Conservation (phyloP, 2,797 vertebrate species). For the Enoplosus armatus region DNA sequence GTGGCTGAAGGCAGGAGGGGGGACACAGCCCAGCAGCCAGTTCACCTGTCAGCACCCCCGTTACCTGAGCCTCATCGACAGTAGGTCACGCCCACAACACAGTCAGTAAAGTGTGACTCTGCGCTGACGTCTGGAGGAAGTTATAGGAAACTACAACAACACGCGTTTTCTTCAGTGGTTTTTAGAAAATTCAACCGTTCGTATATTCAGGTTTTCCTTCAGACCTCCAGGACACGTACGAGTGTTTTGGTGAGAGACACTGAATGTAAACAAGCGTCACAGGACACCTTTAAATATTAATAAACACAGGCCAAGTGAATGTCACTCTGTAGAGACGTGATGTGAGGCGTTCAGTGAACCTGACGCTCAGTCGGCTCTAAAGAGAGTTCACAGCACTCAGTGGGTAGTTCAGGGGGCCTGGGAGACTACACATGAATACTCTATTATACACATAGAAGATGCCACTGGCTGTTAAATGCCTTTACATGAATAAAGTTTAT, state of each 20-base stretch:
- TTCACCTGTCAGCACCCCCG: slow-evolving; percentile 90
- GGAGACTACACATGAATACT: too few species aligned
- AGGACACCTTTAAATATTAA: too few species aligned
- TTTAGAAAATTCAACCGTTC: too few species aligned
- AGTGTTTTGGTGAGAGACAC: neutral
- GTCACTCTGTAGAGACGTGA: too few species aligned
- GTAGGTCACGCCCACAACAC: slow-evolving; percentile 79
- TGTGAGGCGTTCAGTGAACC: too few species aligned
- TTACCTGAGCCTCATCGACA: slow-evolving; percentile 87
- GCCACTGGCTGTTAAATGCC: neutral
- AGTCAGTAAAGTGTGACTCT: neutral
- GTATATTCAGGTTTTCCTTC: too few species aligned
- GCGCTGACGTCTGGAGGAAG: neutral
- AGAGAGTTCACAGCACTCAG: too few species aligned
- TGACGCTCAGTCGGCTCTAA: too few species aligned
- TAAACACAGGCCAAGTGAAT: too few species aligned
- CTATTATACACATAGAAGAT: too few species aligned
- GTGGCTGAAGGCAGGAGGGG: slow-evolving; percentile 90
- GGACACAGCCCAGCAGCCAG: slow-evolving; percentile 79
- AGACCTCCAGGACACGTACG: too few species aligned
- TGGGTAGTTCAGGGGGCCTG: neutral
- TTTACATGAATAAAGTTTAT: neutral
- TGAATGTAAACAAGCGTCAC: neutral
- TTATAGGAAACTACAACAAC: neutral
- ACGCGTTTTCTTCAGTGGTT: neutral